A percentile compares a stretch with the other conserved stretches of the same genome.
These are phyloP conservation scores for Mormyrus hasselquistii DNA, from an alignment of 2,797 vertebrate species.

Conservation along the genomic window DNA sequence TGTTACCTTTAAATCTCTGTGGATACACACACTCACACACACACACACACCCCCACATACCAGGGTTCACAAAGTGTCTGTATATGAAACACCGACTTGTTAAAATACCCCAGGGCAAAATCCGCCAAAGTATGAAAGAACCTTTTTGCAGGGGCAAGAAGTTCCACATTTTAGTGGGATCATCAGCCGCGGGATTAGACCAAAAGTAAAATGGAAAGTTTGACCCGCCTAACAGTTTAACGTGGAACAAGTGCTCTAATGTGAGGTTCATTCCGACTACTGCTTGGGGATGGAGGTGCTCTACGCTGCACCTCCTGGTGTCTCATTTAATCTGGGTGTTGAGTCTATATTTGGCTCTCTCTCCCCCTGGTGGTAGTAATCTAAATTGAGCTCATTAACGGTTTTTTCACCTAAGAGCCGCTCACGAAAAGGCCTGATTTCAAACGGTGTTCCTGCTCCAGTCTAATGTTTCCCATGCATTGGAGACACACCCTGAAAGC, in stretches of 20 bases:
- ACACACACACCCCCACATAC: background rate
- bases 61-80: background rate
- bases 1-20: background rate
- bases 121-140: background rate
- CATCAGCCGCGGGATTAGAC: background rate
- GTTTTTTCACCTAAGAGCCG: conserved; percentile 46
- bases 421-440: conserved; percentile 36
- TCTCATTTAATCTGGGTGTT: conserved; percentile 62
- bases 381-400: conserved; percentile 53
- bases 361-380: conserved; percentile 46
- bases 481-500: background rate
- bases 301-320: conserved; percentile 31
- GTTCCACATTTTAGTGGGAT: background rate
- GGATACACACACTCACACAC: too few relatives aligned
- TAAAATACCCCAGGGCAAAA: background rate
- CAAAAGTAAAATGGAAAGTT: conserved; percentile 1
- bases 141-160: background rate
- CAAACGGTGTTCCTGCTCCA: conserved; percentile 4
- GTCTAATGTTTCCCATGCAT: background rate
- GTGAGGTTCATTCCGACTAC: background rate
- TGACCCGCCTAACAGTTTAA: background rate
- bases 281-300: background rate
- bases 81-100: background rate
- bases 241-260: background rate
- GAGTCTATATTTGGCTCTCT: conserved; percentile 55